phyloP scores from a whole-genome alignment of 2,797 vertebrate species.

The Ispidina lecontei region DNA sequence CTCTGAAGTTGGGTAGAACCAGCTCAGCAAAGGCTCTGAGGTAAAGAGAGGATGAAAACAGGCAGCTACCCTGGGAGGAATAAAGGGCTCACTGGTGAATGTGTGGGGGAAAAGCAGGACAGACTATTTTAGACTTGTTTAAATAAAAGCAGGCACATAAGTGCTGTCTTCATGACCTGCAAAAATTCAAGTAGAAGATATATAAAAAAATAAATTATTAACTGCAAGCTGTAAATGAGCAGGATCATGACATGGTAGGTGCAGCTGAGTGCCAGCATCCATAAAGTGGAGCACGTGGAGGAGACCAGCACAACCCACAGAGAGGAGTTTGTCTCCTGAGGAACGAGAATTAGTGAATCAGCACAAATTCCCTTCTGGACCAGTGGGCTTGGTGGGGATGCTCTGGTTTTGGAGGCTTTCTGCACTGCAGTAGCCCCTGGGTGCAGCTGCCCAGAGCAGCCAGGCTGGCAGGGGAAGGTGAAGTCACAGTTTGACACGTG shows the following conservation, averaged over 20 bases:
- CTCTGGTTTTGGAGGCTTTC: neutral
- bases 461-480: neutral
- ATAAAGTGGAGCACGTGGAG: rapidly evolving
- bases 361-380: neutral
- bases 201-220: no score
- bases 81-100: rapidly evolving
- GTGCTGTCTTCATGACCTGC: neutral
- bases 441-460: neutral
- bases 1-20: neutral
- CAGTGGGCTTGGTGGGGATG: rapidly evolving
- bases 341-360: neutral
- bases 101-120: neutral
- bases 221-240: neutral
- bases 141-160: neutral
- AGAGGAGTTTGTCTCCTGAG: neutral
- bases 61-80: rapidly evolving
- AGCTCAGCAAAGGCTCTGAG: neutral
- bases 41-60: neutral
- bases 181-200: neutral
- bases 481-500: neutral
- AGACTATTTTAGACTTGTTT: neutral
- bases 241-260: neutral
- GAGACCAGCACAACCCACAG: neutral
- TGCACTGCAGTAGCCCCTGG: rapidly evolving
- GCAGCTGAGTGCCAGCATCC: neutral